Evolutionary conservation across 2,113 vertebrate genomes (phyloP), one percentile per base, ranked within the genome.

Genomic region (Scopus umbretta): DNA sequence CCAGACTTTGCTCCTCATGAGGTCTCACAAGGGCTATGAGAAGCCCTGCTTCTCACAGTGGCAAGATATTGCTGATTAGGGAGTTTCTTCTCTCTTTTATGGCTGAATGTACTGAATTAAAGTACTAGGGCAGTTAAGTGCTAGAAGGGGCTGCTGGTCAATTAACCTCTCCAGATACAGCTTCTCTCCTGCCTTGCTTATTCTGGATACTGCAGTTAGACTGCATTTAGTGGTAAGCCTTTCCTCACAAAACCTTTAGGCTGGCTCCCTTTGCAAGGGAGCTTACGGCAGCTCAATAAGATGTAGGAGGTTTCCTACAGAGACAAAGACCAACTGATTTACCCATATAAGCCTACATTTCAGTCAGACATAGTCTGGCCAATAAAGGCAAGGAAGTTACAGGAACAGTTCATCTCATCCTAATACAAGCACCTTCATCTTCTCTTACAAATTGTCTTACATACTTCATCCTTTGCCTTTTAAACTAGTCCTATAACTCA

Each of bases 381-480:
- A 40, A 45, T 3, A 36, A 5, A 45, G 32, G 5, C n/a, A 55
- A 25, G 27, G 12, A 52, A 62, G 13, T 4, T 52, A 29, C 38
- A 58, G 43, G 38, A 76, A 38, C 11, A 34, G 8, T 38, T 58
- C 2, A 3, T 50, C 29, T 40, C n/a, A 50, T 71, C n/a, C 9
- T 22, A 30, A 83, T 70, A 29, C 0, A 2, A 22, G 14, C 5
- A 34, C 10, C 14, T 83, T 80, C 45, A 42, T 20, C n/a, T 55
- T 29, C 22, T 52, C 9, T 42, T 25, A 9, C 1, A 2, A 38
- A 21, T 56, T 0, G 0, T 29, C 45, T 40, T 19, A 42, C 22
- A 16, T 8, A 7, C 52, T 43, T 13, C 32, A 19, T 61, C 25
- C 5, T 71, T 40, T 62, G 17, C 2, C 19, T 90, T 72, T 68